These are phyloP conservation scores for Eucera pruinosa DNA, from an alignment of 2,888 invertebrate species.

Conservation along the genomic window DNA sequence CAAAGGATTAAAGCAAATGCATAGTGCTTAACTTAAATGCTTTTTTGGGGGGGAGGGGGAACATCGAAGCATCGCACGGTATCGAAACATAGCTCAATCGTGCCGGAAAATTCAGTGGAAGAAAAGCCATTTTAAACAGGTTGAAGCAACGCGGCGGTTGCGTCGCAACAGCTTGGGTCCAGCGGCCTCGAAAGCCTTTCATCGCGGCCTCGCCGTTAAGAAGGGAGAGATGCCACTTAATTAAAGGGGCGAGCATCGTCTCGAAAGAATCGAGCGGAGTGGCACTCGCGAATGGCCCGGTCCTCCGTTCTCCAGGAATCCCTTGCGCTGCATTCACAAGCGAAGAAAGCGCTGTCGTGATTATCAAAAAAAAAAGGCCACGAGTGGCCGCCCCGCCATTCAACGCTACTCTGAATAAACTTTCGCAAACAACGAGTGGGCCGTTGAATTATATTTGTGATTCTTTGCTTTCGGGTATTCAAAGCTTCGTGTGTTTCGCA, in stretches of 20 bases:
- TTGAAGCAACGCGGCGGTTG: not conserved
- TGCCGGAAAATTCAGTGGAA: not conserved
- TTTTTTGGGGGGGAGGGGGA: too few relatives aligned
- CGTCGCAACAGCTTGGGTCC: slow-evolving; percentile 58
- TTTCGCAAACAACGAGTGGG: not conserved
- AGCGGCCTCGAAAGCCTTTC: slow-evolving; percentile 53
- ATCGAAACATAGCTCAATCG: not conserved
- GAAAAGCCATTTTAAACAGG: not conserved
- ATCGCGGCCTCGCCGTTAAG: slow-evolving; percentile 44
- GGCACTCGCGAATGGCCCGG: slow-evolving; percentile 66
- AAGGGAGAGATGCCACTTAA: slow-evolving; percentile 69
- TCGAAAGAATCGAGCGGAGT: slow-evolving; percentile 65
- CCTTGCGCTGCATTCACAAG: slow-evolving; percentile 57
- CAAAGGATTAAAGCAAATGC: too few relatives aligned
- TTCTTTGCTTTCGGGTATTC: not conserved
- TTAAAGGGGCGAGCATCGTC: slow-evolving; percentile 68
- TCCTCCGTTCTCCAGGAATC: slow-evolving; percentile 53
- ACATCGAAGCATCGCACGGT: not conserved
- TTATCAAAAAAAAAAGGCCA: slow-evolving; percentile 41
- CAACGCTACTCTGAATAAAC: slow-evolving; percentile 34
- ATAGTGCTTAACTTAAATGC: too few relatives aligned
- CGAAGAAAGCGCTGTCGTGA: slow-evolving; percentile 61
- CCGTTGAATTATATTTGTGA: not conserved
- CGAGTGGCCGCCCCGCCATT: slow-evolving; percentile 48
- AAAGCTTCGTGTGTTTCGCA: not conserved